Percentiles rank a stretch among this genome's conserved stretches.
phyloP scores from a whole-genome alignment of 2,797 vertebrate species.

The Epinephelus coioides region DNA sequence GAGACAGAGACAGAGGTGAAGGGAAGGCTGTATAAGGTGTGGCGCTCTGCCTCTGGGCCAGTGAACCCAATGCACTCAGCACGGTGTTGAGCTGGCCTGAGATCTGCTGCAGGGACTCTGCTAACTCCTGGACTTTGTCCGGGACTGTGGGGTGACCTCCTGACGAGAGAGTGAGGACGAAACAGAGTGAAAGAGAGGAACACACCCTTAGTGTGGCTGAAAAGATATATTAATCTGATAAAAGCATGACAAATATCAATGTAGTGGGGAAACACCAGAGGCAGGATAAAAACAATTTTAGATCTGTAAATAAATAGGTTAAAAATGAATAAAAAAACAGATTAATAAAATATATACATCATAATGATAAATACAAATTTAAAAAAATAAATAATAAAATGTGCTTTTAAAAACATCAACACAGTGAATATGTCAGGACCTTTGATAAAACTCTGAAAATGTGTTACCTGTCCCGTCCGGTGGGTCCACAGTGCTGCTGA shows the following conservation, averaged over 20 bases:
- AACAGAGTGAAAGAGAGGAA: background rate
- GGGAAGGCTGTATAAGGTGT: slow-evolving; percentile 39
- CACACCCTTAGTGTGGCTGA: background rate
- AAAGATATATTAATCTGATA: background rate
- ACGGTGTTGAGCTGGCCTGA: slow-evolving; percentile 89
- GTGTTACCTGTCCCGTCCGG: slow-evolving; percentile 67
- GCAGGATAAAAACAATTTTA: no score
- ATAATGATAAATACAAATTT: no score
- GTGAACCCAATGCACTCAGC: slow-evolving; percentile 84
- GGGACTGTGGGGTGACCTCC: slow-evolving; percentile 66
- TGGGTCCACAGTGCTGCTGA: slow-evolving; percentile 81
- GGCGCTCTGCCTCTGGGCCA: slow-evolving; percentile 68
- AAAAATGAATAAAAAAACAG: no score
- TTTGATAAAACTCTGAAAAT: no score
- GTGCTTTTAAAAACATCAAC: no score
- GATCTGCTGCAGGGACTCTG: slow-evolving; percentile 89
- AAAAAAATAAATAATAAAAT: no score
- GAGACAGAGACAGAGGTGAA: slow-evolving; percentile 36
- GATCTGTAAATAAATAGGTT: no score
- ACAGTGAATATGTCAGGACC: background rate
- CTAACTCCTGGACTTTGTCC: slow-evolving; percentile 88
- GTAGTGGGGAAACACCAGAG: no score
- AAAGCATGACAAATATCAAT: background rate
- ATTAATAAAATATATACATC: no score
- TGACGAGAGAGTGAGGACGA: background rate